A percentile compares a stretch with the other conserved stretches of the same genome.
Conservation (phyloP, 2,888 invertebrate species). For the Meloe dianella region DNA sequence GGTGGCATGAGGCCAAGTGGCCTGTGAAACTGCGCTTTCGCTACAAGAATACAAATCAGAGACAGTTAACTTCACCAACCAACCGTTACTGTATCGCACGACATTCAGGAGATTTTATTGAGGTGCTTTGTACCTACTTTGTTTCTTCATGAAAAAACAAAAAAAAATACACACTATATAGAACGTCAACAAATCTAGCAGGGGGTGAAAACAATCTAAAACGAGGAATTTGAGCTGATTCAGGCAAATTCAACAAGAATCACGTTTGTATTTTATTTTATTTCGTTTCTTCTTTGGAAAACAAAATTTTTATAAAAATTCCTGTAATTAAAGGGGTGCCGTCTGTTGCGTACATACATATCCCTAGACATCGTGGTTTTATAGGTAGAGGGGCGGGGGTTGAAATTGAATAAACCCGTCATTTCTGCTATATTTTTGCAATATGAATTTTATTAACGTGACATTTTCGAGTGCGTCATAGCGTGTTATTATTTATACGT, state of each 20-base stretch:
- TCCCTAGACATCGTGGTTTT: too few species aligned
- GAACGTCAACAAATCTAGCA: not conserved
- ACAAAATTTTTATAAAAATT: not conserved
- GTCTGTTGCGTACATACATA: too few species aligned
- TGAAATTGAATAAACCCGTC: constrained; percentile 5
- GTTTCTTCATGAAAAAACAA: constrained; percentile 43
- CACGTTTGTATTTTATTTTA: not conserved
- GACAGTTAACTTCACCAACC: constrained; percentile 45
- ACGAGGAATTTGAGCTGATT: not conserved
- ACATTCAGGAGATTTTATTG: constrained; percentile 51
- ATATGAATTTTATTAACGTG: constrained; percentile 31
- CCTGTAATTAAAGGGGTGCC: not conserved
- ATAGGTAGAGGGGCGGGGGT: not conserved
- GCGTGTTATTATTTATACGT: constrained; percentile 49
- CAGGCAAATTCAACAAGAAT: not conserved
- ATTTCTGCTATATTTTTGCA: constrained; percentile 12
- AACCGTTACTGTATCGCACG: constrained; percentile 46
- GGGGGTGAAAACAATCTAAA: not conserved
- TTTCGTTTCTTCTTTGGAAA: not conserved
- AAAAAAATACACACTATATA: constrained; percentile 25
- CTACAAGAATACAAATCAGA: constrained; percentile 53
- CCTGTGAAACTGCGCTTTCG: constrained; percentile 53
- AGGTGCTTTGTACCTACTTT: constrained; percentile 52
- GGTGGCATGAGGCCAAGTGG: constrained; percentile 49
- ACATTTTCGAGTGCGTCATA: constrained; percentile 38